Conservation (phyloP, 2,888 invertebrate genomes). For the Luperina nickerlii region DNA sequence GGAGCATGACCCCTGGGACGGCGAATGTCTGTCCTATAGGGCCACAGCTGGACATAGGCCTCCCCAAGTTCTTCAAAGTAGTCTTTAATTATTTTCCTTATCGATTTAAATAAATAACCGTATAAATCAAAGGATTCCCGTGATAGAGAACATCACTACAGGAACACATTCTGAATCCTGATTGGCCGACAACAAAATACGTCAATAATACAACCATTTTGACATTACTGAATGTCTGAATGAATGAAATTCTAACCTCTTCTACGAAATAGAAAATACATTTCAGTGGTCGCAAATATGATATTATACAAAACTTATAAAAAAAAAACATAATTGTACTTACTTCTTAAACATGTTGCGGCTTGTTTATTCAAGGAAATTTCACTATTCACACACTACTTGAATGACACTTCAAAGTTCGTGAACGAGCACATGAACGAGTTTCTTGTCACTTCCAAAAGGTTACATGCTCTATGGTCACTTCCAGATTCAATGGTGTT, state of each 20-base stretch:
- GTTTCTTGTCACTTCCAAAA: slow-evolving; percentile 38
- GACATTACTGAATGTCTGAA: slow-evolving; percentile 63
- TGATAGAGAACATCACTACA: slow-evolving; percentile 42
- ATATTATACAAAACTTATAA: not conserved
- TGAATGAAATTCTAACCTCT: slow-evolving; percentile 73
- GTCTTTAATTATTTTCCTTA: not conserved
- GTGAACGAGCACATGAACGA: slow-evolving; percentile 44
- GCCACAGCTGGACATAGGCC: not conserved
- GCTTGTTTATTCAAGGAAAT: slow-evolving; percentile 26
- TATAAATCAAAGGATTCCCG: not conserved
- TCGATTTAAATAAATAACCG: slow-evolving; percentile 29
- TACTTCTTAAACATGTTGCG: slow-evolving; percentile 88
- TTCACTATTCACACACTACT: slow-evolving; percentile 44
- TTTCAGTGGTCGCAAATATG: not conserved
- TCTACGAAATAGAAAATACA: slow-evolving; percentile 8
- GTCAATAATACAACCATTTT: slow-evolving; percentile 69
- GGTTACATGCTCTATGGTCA: too few species aligned
- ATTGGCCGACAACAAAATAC: slow-evolving; percentile 61
- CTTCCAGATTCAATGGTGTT: slow-evolving; percentile 17
- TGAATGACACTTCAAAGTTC: slow-evolving; percentile 48
- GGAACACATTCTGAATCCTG: slow-evolving; percentile 9
- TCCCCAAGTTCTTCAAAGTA: not conserved
- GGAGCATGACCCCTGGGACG: too few species aligned
- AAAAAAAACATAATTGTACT: slow-evolving; percentile 69
- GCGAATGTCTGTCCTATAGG: not conserved